Percentiles rank a stretch among this genome's conserved stretches.
These are phyloP conservation scores for Scrobipalpa costella DNA, from an alignment of 2,888 invertebrate species.

Conservation along the genomic window DNA sequence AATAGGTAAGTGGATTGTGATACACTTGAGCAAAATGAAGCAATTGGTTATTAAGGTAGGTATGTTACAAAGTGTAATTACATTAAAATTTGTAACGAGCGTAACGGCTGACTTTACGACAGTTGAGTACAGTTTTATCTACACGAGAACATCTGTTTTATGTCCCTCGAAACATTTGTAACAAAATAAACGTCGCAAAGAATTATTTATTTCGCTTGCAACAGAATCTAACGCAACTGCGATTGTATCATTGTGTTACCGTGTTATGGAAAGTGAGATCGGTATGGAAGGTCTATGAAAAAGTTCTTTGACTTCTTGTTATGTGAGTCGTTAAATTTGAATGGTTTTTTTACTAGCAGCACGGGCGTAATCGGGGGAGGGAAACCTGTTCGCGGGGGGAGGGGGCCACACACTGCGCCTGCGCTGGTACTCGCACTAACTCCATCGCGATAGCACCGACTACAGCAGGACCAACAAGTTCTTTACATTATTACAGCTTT, in stretches of 20 bases:
- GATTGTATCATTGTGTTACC: constrained; percentile 62
- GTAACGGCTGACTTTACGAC: constrained; percentile 51
- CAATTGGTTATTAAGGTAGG: background rate
- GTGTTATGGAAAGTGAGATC: constrained; percentile 64
- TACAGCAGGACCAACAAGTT: constrained; percentile 14
- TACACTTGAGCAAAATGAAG: background rate
- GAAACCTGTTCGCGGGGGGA: constrained; percentile 61
- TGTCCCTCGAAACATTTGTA: constrained; percentile 47
- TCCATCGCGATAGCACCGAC: constrained; percentile 19
- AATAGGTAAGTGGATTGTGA: background rate
- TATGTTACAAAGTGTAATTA: constrained; percentile 32
- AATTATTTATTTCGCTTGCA: constrained; percentile 51
- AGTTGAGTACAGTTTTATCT: constrained; percentile 58
- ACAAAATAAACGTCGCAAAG: constrained; percentile 63
- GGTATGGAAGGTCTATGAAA: constrained; percentile 55
- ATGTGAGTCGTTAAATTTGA: constrained; percentile 64
- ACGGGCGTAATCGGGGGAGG: constrained; percentile 38
- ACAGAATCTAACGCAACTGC: constrained; percentile 40
- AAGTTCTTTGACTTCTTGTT: constrained; percentile 48
- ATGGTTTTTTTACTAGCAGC: constrained; percentile 60
- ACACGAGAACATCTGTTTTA: constrained; percentile 60
- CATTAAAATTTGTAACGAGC: constrained; percentile 48
- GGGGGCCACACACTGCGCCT: constrained; percentile 56
- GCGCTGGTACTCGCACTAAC: constrained; percentile 35
- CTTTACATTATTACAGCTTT: constrained; percentile 20